Evolutionary conservation across 2,888 invertebrate species (phyloP).

Genomic region (Cataglyphis cursor): DNA sequence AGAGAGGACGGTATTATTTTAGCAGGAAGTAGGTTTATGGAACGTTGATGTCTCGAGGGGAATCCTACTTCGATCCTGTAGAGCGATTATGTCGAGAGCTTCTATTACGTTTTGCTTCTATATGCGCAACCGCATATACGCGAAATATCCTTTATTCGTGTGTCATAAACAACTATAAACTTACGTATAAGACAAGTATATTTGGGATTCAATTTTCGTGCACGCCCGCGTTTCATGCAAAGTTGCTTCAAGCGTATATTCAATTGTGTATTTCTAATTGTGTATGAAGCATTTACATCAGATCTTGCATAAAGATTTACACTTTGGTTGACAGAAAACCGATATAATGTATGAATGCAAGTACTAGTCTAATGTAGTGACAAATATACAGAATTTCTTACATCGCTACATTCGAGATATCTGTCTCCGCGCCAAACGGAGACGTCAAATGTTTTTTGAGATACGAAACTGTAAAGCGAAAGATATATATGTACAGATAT

Average conservation of each 20-base stretch:
- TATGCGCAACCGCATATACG: constrained; percentile 12
- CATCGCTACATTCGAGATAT: constrained; percentile 30
- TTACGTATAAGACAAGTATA: constrained; percentile 9
- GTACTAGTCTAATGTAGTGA: constrained; percentile 24
- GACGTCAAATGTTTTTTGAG: constrained; percentile 55
- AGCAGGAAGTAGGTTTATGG: constrained; percentile 73
- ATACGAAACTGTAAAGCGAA: constrained; percentile 25
- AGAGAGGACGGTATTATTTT: constrained; percentile 63
- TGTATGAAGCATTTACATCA: neutral
- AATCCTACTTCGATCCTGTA: constrained; percentile 55
- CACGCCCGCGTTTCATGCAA: neutral
- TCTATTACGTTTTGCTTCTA: constrained; percentile 53
- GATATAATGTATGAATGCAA: constrained; percentile 29
- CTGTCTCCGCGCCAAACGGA: constrained; percentile 53
- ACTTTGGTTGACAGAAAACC: constrained; percentile 34
- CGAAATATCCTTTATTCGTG: constrained; percentile 34
- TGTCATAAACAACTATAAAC: constrained; percentile 37
- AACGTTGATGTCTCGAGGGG: constrained; percentile 70
- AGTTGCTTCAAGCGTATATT: constrained; percentile 1
- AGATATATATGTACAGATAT: constrained; percentile 22
- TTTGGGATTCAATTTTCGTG: constrained; percentile 31
- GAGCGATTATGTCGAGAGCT: constrained; percentile 55
- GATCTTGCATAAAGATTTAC: constrained; percentile 18
- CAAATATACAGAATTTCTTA: constrained; percentile 34
- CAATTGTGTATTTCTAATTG: constrained; percentile 33